Evolutionary conservation across 1,140 invertebrate genomes (phyloP), one percentile per base, ranked within the genome.

Genomic region (Drosophila tropicalis): DNA sequence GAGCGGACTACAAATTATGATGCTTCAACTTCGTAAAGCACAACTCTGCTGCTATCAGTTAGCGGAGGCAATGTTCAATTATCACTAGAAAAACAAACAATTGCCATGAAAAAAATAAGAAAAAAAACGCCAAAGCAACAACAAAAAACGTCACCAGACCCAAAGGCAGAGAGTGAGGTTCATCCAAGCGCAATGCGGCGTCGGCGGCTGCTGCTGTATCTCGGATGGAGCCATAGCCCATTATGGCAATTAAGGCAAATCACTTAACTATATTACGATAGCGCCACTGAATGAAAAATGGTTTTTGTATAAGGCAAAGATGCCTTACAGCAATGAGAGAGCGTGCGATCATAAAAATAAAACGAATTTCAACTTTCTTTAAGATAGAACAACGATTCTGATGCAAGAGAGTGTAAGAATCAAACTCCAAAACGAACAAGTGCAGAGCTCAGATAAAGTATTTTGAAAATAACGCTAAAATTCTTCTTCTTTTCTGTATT

Each of bases 21-120:
- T 7, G 32, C 56, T 34, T 19, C 29, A 15, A 15, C 29, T 32
- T 57, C 44, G 17, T 7, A 51, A 39, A 39, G 51, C 25, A 25
- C 19, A 25, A 25, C 51, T 55, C 19, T 25, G 25, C 32, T 58
- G 25, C 56, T 58, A 58, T 58, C 56, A 70, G 68, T 73, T 63
- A 25, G 63, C 44, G 56, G 32, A 40, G 56, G 9, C 51, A 17
- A 47, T 44, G 60, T 55, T 60, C 66, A 47, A 40, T 76, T 76
- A 76, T 76, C 73, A 67, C 70, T 67, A 64, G 72, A 76, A 76
- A 51, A 76, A 70, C 73, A 76, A 76, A 76, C 34, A 36, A 76
- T 76, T 76, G 55, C 15, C 56, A 76, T 76, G 62, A 41, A 57
- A 41, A 61, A 65, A 58, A 56, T 57, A 73, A 32, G n/a, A 51